phyloP scores from a whole-genome alignment of 1,140 invertebrate species.

The Lasioglossum baleicum region DNA sequence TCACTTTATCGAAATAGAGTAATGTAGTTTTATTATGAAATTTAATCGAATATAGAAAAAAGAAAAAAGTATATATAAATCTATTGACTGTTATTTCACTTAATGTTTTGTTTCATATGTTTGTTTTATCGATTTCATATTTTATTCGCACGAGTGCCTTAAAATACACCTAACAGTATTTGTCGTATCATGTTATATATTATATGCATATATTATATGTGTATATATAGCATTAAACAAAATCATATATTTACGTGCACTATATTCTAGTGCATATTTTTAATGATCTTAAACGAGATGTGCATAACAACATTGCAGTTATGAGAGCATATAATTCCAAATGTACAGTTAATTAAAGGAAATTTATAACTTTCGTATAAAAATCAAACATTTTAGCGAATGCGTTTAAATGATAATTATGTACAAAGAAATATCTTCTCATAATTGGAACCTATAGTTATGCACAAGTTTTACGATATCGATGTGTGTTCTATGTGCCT shows the following conservation, averaged over 20 bases:
- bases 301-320: slow-evolving; percentile 52
- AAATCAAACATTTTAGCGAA: background rate
- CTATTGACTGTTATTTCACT: slow-evolving; percentile 60
- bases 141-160: slow-evolving; percentile 73
- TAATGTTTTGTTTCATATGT: slow-evolving; percentile 57
- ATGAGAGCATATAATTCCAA: slow-evolving; percentile 36
- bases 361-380: slow-evolving; percentile 22
- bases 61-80: slow-evolving; percentile 40
- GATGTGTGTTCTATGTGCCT: slow-evolving; percentile 71
- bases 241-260: slow-evolving; percentile 47
- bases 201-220: background rate
- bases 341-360: slow-evolving; percentile 1
- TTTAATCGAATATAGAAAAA: slow-evolving; percentile 39
- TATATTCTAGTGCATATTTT: slow-evolving; percentile 44
- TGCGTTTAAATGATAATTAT: slow-evolving; percentile 14
- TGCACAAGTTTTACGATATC: slow-evolving; percentile 55
- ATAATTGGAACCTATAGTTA: slow-evolving; percentile 51
- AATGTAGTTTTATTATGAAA: slow-evolving; percentile 50
- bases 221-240: slow-evolving; percentile 42
- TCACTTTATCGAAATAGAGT: slow-evolving; percentile 44
- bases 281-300: slow-evolving; percentile 53
- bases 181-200: slow-evolving; percentile 62
- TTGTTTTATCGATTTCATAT: slow-evolving; percentile 62
- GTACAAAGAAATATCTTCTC: slow-evolving; percentile 38
- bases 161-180: slow-evolving; percentile 73